phyloP scores from a whole-genome alignment of 2,797 vertebrate species.

The Staurois parvus region DNA sequence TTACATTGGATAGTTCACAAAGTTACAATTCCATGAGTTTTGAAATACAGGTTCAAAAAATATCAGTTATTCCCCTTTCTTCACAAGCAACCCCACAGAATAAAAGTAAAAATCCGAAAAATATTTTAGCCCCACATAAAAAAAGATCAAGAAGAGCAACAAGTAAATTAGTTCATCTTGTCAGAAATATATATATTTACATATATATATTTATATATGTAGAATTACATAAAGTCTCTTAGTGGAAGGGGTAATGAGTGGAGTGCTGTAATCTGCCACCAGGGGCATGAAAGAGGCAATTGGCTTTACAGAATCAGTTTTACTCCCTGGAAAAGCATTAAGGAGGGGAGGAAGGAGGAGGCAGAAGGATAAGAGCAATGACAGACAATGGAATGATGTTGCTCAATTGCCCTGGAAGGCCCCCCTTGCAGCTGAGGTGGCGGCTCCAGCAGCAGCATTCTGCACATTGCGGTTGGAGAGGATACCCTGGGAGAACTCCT shows the following conservation, averaged over 20 bases:
- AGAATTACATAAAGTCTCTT: slow-evolving; percentile 51
- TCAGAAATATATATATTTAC: slow-evolving; percentile 47
- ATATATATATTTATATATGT: slow-evolving; percentile 37
- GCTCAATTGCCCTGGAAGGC: slow-evolving; percentile 82
- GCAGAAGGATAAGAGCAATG: slow-evolving; percentile 34
- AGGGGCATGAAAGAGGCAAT: not conserved
- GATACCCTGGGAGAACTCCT: slow-evolving; percentile 96
- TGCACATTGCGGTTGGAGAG: slow-evolving; percentile 88
- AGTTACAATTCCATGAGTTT: not conserved
- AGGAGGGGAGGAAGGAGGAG: not conserved
- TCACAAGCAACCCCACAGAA: slow-evolving; percentile 1
- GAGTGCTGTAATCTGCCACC: slow-evolving; percentile 46
- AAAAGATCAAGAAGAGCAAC: slow-evolving; percentile 41
- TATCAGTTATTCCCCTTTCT: slow-evolving; percentile 1
- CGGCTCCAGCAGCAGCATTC: slow-evolving; percentile 75
- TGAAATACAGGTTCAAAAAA: not conserved
- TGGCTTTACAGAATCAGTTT: slow-evolving; percentile 14
- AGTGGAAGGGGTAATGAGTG: slow-evolving; percentile 44
- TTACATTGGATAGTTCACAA: slow-evolving; percentile 5
- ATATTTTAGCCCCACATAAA: slow-evolving; percentile 32
- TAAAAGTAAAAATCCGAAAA: not conserved
- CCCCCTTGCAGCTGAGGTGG: slow-evolving; percentile 83
- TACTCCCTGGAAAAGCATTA: not conserved
- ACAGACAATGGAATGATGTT: not conserved
- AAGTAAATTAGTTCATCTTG: slow-evolving; percentile 28